Base-by-base conservation (phyloP, 2,113 vertebrate genomes). In the Pitta sordida region DNA sequence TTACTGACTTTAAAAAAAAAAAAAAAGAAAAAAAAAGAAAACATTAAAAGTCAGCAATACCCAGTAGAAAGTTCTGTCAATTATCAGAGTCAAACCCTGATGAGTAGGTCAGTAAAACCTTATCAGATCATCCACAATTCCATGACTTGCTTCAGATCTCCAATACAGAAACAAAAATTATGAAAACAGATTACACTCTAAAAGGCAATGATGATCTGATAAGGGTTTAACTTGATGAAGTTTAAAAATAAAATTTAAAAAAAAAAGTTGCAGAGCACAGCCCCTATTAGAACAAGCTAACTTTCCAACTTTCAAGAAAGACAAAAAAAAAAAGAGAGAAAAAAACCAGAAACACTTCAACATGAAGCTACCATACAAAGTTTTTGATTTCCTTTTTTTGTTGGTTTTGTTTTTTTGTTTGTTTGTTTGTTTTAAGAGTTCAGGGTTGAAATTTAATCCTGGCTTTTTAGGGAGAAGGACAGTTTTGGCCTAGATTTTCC, bases 401-500 rank as follows among this genome's bases (percentile, higher is more conserved):
- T 41, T 64, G 58, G 93, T 95, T 29, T 69, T 48, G 67, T 80
- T 93, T 94, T 30, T 68, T 43, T 86, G 3, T 37, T 91, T 88
- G 3, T 37, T 91, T 88, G 91, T 97, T 96, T 79, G 82, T 96
- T 96, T 90, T 95, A 97, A 95, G 98, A 97, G 98, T 98, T 98
- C 98, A 96, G 96, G 97, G 97, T 93, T 97, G 95, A 93, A 92
- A 90, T 96, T 99, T 97, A 99, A 97, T 99, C 99, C 90, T 99
- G 97, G 96, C 98, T 98, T 98, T 99, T 99, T 96, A 99, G 96
- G 30, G 99, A 98, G 98, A 99, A 99, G 97, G 99, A 99, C 94
- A 99, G 99, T 97, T 99, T 99, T 83, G 99, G 99, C 96, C 99
- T 98, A 98, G 99, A 99, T 98, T 99, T 99, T 91, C 99, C 99